Evolutionary conservation across 2,113 vertebrate species (phyloP).

Genomic region (Caretta caretta): DNA sequence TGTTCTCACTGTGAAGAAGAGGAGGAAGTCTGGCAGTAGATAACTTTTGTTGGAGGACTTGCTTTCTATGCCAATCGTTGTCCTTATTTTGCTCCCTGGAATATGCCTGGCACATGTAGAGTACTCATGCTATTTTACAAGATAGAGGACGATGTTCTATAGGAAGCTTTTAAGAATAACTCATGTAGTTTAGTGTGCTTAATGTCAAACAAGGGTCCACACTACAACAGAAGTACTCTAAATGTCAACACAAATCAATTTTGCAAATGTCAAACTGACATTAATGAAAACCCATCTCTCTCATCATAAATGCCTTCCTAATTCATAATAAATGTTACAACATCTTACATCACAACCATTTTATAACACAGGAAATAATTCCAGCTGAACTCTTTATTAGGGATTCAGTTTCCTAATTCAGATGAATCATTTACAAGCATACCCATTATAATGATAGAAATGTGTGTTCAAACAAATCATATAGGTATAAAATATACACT

Average conservation of each 20-base stretch:
- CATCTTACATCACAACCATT: background rate
- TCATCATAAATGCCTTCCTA: conserved; percentile 34
- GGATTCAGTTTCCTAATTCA: conserved; percentile 18
- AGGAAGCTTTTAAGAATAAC: conserved; percentile 71
- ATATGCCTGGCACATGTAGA: conserved; percentile 5
- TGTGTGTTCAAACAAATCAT: background rate
- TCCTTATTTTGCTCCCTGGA: conserved; percentile 1
- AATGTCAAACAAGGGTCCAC: conserved; percentile 70
- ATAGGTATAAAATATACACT: background rate
- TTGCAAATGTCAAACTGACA: conserved; percentile 75
- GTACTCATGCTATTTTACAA: background rate
- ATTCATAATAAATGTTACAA: conserved; percentile 58
- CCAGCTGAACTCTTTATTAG: background rate
- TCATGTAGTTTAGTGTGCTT: conserved; percentile 72
- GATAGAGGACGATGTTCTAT: conserved; percentile 11
- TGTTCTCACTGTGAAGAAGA: background rate
- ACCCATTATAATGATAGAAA: background rate
- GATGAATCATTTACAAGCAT: background rate
- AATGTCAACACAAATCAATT: conserved; percentile 85
- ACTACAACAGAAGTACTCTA: conserved; percentile 70
- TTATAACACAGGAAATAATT: background rate
- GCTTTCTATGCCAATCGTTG: background rate
- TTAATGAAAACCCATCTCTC: conserved; percentile 72
- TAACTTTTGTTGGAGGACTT: background rate
- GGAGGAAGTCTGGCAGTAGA: background rate